A percentile compares a stretch with the other conserved stretches of the same genome.
These are phyloP conservation scores for Cydia amplana DNA, from an alignment of 1,140 invertebrate genomes.

Conservation along the genomic window DNA sequence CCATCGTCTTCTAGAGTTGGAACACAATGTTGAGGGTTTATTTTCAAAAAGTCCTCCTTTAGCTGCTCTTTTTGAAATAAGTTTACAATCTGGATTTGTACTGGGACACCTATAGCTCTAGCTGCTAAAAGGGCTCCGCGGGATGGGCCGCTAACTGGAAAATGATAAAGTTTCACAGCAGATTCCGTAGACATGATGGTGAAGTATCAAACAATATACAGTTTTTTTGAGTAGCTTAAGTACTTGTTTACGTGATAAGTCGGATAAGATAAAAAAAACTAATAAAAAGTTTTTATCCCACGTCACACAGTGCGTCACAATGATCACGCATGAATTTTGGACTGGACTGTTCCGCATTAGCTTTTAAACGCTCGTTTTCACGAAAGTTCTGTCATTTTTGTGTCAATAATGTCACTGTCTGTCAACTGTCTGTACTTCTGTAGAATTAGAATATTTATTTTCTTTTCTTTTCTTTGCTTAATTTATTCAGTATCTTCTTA, in stretches of 20 bases:
- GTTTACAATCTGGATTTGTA: constrained; percentile 82
- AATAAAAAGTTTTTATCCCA: no score
- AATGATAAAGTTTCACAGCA: constrained; percentile 82
- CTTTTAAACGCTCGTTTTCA: neutral
- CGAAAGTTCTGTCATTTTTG: neutral
- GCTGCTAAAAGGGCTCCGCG: constrained; percentile 82
- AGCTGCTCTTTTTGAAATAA: constrained; percentile 83
- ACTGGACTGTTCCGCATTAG: neutral
- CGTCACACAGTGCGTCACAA: no score
- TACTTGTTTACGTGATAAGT: no score
- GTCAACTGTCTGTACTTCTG: no score
- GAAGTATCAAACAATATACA: neutral
- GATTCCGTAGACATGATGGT: constrained; percentile 39
- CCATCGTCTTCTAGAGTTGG: constrained; percentile 84
- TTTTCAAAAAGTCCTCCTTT: constrained; percentile 82
- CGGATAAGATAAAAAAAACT: no score
- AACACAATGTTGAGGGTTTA: constrained; percentile 85
- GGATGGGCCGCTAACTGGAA: constrained; percentile 83
- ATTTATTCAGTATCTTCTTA: constrained; percentile 18
- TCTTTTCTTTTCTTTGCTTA: neutral
- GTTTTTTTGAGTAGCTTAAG: no score
- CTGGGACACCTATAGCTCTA: constrained; percentile 82
- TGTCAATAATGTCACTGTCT: neutral
- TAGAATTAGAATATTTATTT: neutral
- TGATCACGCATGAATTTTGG: neutral